Evolutionary conservation across 2,797 vertebrate species (phyloP).

Genomic region (Chelon auratus): DNA sequence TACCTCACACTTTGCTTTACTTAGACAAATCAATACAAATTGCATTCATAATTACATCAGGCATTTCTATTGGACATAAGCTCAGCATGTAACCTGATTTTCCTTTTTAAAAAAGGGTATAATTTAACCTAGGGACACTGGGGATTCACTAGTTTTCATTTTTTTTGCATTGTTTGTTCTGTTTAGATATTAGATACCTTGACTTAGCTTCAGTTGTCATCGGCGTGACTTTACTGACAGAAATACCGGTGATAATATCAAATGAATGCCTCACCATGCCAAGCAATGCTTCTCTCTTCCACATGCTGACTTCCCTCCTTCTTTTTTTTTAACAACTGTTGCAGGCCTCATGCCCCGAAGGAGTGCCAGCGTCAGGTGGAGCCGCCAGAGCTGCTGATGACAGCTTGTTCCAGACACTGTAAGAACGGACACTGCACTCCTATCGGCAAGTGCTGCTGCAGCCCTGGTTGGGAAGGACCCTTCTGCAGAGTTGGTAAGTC

Average conservation of each 20-base stretch:
- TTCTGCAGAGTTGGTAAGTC: constrained; percentile 93
- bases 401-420: constrained; percentile 94
- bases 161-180: not conserved
- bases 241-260: not conserved
- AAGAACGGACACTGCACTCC: constrained; percentile 96
- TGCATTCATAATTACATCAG: constrained; percentile 13
- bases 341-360: constrained; percentile 92
- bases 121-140: not conserved
- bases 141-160: not conserved
- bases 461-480: constrained; percentile 95
- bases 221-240: not conserved
- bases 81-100: constrained; percentile 1
- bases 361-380: constrained; percentile 91
- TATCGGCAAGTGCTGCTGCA: constrained; percentile 95
- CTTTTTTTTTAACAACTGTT: constrained; percentile 45
- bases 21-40: constrained; percentile 6
- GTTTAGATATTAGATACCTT: too few relatives aligned
- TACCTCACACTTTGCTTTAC: not conserved
- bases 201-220: not conserved
- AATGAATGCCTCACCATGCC: constrained; percentile 3
- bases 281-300: constrained; percentile 10
- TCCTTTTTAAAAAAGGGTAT: not conserved
- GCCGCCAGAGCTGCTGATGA: constrained; percentile 90
- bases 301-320: constrained; percentile 44
- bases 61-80: constrained; percentile 1